Evolutionary conservation across 2,113 vertebrate species (phyloP).

Genomic region (Dasypus novemcinctus): DNA sequence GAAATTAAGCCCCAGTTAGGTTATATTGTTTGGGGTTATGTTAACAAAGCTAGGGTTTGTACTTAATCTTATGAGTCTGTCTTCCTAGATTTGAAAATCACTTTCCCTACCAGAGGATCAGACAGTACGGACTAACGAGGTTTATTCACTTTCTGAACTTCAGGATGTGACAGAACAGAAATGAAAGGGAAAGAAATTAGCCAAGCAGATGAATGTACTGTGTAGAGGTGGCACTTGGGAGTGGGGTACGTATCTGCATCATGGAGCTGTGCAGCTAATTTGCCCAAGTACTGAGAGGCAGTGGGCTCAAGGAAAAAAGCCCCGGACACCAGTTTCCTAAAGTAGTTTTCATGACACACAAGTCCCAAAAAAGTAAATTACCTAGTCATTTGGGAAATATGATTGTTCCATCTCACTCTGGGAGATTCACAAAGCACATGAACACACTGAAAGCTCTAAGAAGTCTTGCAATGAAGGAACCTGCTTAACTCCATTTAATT

Average conservation of each 20-base stretch:
- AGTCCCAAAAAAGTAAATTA: not conserved
- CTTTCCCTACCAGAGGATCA: not conserved
- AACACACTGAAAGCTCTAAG: slow-evolving; percentile 18
- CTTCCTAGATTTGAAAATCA: slow-evolving; percentile 29
- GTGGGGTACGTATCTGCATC: not conserved
- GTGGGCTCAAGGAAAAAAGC: not conserved
- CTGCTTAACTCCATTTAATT: not conserved
- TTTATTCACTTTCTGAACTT: not conserved
- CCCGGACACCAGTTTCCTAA: not conserved
- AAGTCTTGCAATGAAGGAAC: not conserved
- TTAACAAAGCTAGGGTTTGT: not conserved
- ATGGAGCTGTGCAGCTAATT: not conserved
- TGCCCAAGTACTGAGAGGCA: not conserved
- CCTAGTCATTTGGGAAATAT: not conserved
- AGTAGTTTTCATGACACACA: not conserved
- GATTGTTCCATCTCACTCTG: not conserved
- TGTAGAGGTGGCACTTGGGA: not conserved
- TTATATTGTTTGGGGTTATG: not conserved
- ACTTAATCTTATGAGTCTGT: not conserved
- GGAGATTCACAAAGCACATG: not conserved
- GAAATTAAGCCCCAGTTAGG: not conserved
- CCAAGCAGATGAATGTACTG: not conserved
- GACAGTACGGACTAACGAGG: not conserved
- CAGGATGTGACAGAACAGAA: not conserved
- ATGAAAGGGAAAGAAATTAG: not conserved